phyloP scores from a whole-genome alignment of 2,888 invertebrate genomes.

The Trimorus sp. region DNA sequence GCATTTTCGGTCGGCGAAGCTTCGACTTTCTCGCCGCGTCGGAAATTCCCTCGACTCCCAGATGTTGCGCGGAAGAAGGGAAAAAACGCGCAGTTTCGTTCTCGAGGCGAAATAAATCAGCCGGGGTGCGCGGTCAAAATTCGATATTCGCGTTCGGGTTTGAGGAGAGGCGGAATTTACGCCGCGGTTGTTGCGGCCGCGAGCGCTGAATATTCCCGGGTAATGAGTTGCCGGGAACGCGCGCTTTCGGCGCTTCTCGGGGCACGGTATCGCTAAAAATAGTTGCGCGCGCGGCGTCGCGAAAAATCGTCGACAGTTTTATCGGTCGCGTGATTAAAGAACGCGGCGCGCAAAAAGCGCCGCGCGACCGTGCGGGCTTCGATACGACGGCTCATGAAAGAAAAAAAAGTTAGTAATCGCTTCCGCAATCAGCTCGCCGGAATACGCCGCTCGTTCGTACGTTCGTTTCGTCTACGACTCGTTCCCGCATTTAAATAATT shows the following conservation, averaged over 20 bases:
- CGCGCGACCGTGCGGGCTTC: constrained; percentile 46
- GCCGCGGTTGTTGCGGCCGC: too few relatives aligned
- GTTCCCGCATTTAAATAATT: constrained; percentile 30
- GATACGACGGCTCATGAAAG: constrained; percentile 53
- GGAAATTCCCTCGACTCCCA: constrained; percentile 32
- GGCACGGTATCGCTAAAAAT: constrained; percentile 44
- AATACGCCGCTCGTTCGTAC: constrained; percentile 34
- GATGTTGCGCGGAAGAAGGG: constrained; percentile 9
- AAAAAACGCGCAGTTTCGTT: not conserved
- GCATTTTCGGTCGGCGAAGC: constrained; percentile 58
- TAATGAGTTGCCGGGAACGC: constrained; percentile 40
- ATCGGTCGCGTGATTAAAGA: constrained; percentile 50
- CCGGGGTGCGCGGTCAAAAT: not conserved
- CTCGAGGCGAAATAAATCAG: not conserved
- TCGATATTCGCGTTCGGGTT: not conserved
- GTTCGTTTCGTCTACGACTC: constrained; percentile 28
- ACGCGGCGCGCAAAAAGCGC: constrained; percentile 51
- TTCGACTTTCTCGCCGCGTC: constrained; percentile 32
- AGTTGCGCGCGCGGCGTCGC: constrained; percentile 28
- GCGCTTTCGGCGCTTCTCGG: constrained; percentile 41
- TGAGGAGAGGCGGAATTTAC: too few relatives aligned
- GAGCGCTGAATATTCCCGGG: not conserved
- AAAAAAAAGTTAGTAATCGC: constrained; percentile 51
- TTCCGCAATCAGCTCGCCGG: constrained; percentile 51
- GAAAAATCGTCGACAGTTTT: constrained; percentile 55